phyloP scores from a whole-genome alignment of 2,888 invertebrate species.

The Adelphocoris suturalis region DNA sequence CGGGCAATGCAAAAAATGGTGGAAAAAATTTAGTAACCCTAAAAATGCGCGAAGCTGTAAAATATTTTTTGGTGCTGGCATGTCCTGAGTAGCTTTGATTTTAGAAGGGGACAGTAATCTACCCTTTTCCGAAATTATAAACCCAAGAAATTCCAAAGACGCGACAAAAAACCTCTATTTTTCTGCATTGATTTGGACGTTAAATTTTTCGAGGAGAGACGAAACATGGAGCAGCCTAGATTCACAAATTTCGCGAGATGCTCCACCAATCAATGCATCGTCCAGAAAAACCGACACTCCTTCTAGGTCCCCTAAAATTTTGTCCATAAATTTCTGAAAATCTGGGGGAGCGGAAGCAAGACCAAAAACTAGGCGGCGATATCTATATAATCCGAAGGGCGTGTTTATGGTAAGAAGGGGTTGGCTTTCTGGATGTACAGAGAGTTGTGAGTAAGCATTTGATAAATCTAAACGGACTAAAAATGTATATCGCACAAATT shows the following conservation, averaged over 20 bases:
- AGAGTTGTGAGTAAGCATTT: too few relatives aligned
- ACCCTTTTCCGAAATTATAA: background rate
- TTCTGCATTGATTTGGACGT: too few relatives aligned
- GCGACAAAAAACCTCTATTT: too few relatives aligned
- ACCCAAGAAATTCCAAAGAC: background rate
- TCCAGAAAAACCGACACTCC: too few relatives aligned
- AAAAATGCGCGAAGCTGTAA: background rate
- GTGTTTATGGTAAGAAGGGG: too few relatives aligned
- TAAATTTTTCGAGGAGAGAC: too few relatives aligned
- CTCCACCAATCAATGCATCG: background rate
- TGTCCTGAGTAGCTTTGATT: background rate
- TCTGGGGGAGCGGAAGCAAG: background rate
- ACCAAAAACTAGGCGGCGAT: too few relatives aligned
- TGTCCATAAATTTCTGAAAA: background rate
- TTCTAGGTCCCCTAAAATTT: background rate
- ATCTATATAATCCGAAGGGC: background rate
- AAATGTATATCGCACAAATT: too few relatives aligned
- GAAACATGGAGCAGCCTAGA: background rate
- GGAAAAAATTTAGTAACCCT: background rate
- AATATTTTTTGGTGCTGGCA: background rate
- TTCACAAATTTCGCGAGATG: too few relatives aligned
- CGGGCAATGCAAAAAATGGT: background rate
- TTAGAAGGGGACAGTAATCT: background rate
- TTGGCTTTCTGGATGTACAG: too few relatives aligned
- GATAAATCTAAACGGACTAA: too few relatives aligned